A percentile compares a stretch with the other conserved stretches of the same genome.
Conservation (phyloP, 2,888 invertebrate genomes). For the Tillus elongatus region DNA sequence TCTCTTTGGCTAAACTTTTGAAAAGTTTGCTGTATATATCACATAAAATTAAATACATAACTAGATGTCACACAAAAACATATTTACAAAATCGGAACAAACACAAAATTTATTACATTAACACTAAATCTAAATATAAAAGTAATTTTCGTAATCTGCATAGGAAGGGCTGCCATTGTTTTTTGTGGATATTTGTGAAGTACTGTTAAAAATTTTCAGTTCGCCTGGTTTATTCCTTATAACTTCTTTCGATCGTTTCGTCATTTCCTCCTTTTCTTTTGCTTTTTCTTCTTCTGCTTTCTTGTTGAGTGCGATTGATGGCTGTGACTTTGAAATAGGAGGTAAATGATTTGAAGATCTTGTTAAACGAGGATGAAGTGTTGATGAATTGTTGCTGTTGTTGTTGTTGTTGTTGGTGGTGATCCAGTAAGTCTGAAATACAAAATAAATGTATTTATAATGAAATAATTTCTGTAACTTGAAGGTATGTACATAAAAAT, state of each 20-base stretch:
- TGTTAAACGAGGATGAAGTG: slow-evolving; percentile 36
- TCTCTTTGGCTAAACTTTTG: slow-evolving; percentile 3
- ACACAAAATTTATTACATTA: not conserved
- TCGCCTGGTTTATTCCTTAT: slow-evolving; percentile 27
- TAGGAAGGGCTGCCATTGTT: slow-evolving; percentile 41
- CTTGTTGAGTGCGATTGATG: slow-evolving; percentile 32
- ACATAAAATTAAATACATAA: slow-evolving; percentile 10
- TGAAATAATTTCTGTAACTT: not conserved
- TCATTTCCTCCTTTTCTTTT: slow-evolving; percentile 13
- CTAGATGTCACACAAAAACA: slow-evolving; percentile 17
- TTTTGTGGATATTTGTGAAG: slow-evolving; percentile 25
- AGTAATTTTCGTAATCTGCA: slow-evolving; percentile 57
- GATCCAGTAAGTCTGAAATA: slow-evolving; percentile 41
- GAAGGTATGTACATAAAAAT: no score
- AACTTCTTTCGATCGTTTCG: slow-evolving; percentile 22
- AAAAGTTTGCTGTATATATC: not conserved
- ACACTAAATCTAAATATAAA: slow-evolving; percentile 49
- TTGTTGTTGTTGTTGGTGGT: no score
- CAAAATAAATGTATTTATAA: slow-evolving; percentile 46
- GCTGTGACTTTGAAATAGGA: slow-evolving; percentile 37
- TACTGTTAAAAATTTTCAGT: slow-evolving; percentile 31
- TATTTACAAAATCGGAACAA: slow-evolving; percentile 15
- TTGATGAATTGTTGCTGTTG: no score
- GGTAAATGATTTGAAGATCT: not conserved
- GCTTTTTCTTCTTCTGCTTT: slow-evolving; percentile 26